Percentiles rank a stretch among this genome's conserved stretches.
These are phyloP conservation scores for Centropus bengalensis DNA, from an alignment of 2,113 vertebrate species.

Conservation along the genomic window DNA sequence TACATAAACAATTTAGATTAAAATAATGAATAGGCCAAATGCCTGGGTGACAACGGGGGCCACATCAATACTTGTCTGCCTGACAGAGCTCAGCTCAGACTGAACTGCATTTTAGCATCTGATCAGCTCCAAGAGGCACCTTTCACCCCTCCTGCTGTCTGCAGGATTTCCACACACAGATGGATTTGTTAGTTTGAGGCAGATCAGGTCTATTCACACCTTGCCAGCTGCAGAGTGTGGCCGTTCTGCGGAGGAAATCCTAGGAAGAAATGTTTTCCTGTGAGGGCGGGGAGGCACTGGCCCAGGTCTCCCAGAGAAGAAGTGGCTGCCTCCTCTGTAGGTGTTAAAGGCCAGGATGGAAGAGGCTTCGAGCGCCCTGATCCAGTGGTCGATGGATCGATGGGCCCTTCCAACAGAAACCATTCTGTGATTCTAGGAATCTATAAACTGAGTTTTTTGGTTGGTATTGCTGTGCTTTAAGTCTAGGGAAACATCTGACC, in stretches of 20 bases:
- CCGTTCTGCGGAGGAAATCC: background rate
- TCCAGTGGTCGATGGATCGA: too few relatives aligned
- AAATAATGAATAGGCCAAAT: conserved; percentile 71
- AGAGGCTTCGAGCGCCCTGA: too few relatives aligned
- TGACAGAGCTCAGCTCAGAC: conserved; percentile 4
- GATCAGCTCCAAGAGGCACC: conserved; percentile 27
- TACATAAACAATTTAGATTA: conserved; percentile 66
- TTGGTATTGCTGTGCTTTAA: background rate
- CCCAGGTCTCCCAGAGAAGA: too few relatives aligned
- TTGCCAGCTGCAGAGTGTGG: conserved; percentile 20
- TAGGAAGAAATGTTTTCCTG: too few relatives aligned
- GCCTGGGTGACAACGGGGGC: conserved; percentile 60
- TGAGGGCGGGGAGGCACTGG: too few relatives aligned
- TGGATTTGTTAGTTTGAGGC: conserved; percentile 60
- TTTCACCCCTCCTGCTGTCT: conserved; percentile 1
- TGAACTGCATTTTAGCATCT: conserved; percentile 19
- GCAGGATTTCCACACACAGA: conserved; percentile 27
- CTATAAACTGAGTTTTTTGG: background rate
- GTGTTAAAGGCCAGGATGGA: too few relatives aligned
- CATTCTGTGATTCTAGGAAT: background rate
- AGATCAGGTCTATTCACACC: background rate
- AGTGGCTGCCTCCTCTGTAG: too few relatives aligned
- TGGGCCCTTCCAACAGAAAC: too few relatives aligned
- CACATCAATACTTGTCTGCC: conserved; percentile 62
- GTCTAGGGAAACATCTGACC: background rate